Percentiles rank a stretch among this genome's conserved stretches.
These are phyloP conservation scores for Amphiprion percula DNA, from an alignment of 2,113 vertebrate genomes.

Conservation along the genomic window DNA sequence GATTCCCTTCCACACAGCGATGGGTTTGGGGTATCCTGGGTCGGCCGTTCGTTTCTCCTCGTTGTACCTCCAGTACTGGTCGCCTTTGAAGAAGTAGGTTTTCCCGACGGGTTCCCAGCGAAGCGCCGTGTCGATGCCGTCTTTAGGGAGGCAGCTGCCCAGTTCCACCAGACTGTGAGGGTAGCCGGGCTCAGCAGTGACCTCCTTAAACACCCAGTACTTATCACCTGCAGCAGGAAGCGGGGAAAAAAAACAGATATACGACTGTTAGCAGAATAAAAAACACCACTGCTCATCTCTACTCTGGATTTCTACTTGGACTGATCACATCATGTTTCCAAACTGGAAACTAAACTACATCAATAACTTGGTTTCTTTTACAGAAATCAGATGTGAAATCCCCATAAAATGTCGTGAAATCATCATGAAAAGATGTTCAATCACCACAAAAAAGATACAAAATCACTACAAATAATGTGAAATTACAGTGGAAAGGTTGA, in stretches of 20 bases:
- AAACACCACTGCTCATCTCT: too few relatives aligned
- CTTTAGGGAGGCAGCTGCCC: slow-evolving; percentile 92
- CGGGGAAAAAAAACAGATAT: not conserved
- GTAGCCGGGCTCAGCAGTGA: slow-evolving; percentile 94
- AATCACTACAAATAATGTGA: too few relatives aligned
- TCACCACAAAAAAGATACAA: too few relatives aligned
- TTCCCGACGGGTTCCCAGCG: slow-evolving; percentile 97
- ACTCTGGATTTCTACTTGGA: too few relatives aligned
- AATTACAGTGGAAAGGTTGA: too few relatives aligned
- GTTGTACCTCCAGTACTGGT: slow-evolving; percentile 98
- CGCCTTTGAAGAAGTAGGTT: slow-evolving; percentile 99
- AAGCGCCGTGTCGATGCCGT: slow-evolving; percentile 95
- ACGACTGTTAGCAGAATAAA: too few relatives aligned
- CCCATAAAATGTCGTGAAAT: too few relatives aligned
- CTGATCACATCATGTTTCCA: too few relatives aligned
- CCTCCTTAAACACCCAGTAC: slow-evolving; percentile 98
- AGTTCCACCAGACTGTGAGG: slow-evolving; percentile 94
- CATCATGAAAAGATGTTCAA: too few relatives aligned
- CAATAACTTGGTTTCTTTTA: too few relatives aligned
- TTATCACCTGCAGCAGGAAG: slow-evolving; percentile 88
- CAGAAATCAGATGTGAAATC: too few relatives aligned
- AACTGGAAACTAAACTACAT: too few relatives aligned
- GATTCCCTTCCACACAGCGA: slow-evolving; percentile 96
- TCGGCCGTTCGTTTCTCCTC: slow-evolving; percentile 93
- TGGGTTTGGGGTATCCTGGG: slow-evolving; percentile 96